Base-by-base conservation (phyloP, 1,140 invertebrate genomes). In the fruit fly (Drosophila melanogaster) region DNA sequence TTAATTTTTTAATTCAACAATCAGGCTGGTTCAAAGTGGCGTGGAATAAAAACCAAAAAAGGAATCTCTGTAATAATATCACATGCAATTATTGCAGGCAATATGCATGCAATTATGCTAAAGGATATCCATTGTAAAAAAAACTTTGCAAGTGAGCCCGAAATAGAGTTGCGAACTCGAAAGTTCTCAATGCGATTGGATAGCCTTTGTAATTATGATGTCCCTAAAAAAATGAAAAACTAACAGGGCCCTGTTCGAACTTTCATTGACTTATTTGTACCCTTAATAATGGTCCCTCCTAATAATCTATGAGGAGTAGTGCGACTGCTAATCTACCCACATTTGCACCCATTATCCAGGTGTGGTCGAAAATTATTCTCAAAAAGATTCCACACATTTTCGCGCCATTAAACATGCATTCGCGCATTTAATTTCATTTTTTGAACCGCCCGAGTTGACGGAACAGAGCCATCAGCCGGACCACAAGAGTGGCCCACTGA, bases 1-100 rank as follows among this genome's bases (percentile, higher is more conserved):
- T 56, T 64, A 74, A 74, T 50, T 74, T 74, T 64, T 74, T 74
- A 74, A 74, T 49, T 74, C 70, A 74, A 49, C 71, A 74, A 74
- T 74, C 69, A 64, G 57, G 5, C n/a, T 37, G 37, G 8, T 14
- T 22, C 33, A 26, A 15, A 54, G 26, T 22, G 24, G 37, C 30
- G 47, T 37, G 17, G n/a, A 49, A 69, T 38, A n/a, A 41, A 53
- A 41, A 14, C 14, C 38, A 44, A 33, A 5, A 35, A 26, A 72
- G n/a, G n/a, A 62, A 70, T 22, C 12, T 5, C 24, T 49, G 58
- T 47, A 30, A 53, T 54, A 58, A 54, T 41, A 54, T 38, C 14
- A 12, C 30, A 49, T 24, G 33, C 44, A 74, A 54, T 74, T 74
- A 64, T 64, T 46, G 40, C 26, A 46, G 35, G 14, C 47, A 61